Conservation (phyloP, 2,113 vertebrate genomes). For the Cinclus mexicanus region DNA sequence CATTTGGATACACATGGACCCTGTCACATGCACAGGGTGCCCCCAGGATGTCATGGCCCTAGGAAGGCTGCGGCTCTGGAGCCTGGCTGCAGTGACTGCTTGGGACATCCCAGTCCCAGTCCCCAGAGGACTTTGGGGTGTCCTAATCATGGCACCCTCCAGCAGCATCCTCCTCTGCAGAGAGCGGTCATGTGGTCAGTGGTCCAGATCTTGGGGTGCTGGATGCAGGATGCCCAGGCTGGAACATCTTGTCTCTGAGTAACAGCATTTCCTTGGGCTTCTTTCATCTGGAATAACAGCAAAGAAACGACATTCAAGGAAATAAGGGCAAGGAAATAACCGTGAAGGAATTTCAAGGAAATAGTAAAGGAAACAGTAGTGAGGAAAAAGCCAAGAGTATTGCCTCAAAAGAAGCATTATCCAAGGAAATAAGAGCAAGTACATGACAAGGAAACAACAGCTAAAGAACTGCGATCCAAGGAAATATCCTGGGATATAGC, state of each 20-base stretch:
- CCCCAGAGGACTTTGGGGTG: neutral
- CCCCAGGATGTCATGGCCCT: too few species aligned
- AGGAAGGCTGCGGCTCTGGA: fast-evolving
- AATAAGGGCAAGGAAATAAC: neutral
- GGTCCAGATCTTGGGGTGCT: neutral
- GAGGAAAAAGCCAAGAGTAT: neutral
- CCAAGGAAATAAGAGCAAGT: neutral
- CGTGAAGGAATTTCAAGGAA: neutral
- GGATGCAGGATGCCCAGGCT: neutral
- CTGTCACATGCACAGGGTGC: fast-evolving
- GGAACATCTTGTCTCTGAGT: neutral
- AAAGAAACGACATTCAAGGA: neutral
- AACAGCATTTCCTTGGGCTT: neutral
- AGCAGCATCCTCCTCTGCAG: neutral
- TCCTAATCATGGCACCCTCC: neutral
- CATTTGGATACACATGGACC: neutral
- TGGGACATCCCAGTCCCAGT: neutral
- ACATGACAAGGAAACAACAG: neutral
- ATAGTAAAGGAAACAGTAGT: neutral
- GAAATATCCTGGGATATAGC: neutral
- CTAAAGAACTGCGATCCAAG: neutral
- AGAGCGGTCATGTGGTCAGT: neutral
- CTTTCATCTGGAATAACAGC: neutral
- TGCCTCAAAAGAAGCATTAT: neutral
- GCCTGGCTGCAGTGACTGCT: neutral